Base-by-base conservation (phyloP, 2,888 invertebrate genomes). In the Melangyna quadrimaculata region DNA sequence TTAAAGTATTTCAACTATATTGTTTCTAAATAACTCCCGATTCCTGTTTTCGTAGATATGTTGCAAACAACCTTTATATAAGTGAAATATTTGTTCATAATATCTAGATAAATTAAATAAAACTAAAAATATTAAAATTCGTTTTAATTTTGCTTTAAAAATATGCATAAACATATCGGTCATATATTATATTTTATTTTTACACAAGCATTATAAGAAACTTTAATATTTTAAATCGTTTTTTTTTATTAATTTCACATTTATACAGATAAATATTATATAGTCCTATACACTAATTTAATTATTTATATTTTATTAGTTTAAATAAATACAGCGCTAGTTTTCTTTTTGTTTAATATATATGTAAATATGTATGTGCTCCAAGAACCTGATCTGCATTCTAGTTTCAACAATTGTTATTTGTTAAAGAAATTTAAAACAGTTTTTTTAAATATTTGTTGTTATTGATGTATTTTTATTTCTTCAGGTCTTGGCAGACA, bases 201-300 rank as follows among this genome's bases (percentile, higher is more conserved):
- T 9, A 43, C 8, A 8, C 43, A 43, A 22, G n/a, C 22, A 22
- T 1, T 22, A 24, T 14, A 24, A 14, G 14, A 35, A 59, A 35
- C 35, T 9, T 57, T 71, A 53, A 48, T 73, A 43, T 72, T 75
- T 65, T 71, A 35, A 59, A 79, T 75, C 80, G 63, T 77, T 86
- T 86, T 77, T n/a, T 73, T 86, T 77, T 81, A 37, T 57, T 69
- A 81, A 63, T 77, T 77, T 77, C 67, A 86, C 77, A 72, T 86
- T 86, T 77, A 65, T 63, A 43, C 27, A 59, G 35, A 59, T 59
- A 37, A 24, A 59, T 59, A 59, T 37, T 59, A 12, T 29, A 86
- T 63, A 73, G 77, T 17, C 40, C 61, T 61, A 84, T 75, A 84
- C 65, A 65, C 55, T 80, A 77, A 69, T 81, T 67, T 67, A 40